phyloP scores from a whole-genome alignment of 2,113 vertebrate species.

The Willisornis vidua region DNA sequence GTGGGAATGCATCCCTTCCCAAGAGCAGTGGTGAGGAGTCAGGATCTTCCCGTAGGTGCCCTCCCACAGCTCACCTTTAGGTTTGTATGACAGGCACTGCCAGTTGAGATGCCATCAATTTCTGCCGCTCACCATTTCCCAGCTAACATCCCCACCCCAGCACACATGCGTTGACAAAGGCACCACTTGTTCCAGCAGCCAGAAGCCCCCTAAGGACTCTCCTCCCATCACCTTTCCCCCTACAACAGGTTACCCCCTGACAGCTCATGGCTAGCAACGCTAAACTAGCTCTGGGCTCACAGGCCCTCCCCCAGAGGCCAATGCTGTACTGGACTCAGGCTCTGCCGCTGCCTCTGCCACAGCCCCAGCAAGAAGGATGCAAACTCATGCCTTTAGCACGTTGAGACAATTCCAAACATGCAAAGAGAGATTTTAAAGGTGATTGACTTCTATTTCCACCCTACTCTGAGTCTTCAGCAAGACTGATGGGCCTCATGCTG shows the following conservation, averaged over 20 bases:
- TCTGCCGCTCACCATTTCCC: neutral
- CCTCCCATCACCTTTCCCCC: too few relatives aligned
- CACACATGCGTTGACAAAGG: neutral
- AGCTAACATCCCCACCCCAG: neutral
- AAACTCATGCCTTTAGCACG: neutral
- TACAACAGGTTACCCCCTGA: neutral
- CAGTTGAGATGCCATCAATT: neutral
- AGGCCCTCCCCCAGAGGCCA: too few relatives aligned
- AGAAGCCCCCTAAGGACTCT: neutral
- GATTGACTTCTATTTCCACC: neutral
- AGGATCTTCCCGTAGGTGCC: neutral
- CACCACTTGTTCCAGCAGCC: neutral
- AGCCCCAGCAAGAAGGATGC: neutral
- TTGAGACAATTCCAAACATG: neutral
- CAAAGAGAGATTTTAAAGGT: neutral
- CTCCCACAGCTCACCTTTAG: neutral
- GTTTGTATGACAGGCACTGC: neutral
- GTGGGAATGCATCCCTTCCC: neutral
- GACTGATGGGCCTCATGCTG: neutral
- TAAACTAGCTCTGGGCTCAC: neutral
- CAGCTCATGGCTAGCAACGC: neutral
- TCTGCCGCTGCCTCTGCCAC: neutral
- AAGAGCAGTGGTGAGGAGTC: neutral
- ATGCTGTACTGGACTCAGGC: neutral
- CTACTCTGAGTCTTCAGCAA: neutral